These are phyloP conservation scores for Streptopelia turtur DNA, from an alignment of 2,797 vertebrate genomes.

Conservation along the genomic window DNA sequence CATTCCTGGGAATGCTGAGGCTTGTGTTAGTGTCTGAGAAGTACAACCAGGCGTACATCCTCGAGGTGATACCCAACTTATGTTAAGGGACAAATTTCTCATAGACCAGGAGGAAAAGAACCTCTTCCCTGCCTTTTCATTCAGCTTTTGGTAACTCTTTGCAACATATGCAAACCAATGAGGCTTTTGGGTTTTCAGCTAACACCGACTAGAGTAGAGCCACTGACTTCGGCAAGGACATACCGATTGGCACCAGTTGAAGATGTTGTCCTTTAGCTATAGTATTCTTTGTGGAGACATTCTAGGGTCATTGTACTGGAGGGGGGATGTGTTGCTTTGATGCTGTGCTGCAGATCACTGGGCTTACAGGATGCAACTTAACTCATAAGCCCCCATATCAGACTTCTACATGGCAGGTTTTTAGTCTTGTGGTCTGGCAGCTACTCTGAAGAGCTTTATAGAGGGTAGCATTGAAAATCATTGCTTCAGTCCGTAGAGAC, in stretches of 20 bases:
- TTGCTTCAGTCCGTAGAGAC: background rate
- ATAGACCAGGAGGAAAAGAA: background rate
- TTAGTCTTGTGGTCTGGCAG: background rate
- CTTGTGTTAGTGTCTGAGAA: background rate
- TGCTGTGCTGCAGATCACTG: background rate
- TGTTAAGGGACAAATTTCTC: background rate
- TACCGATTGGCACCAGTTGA: background rate
- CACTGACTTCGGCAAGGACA: background rate
- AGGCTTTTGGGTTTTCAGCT: background rate
- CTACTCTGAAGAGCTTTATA: background rate
- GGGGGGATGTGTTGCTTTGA: background rate
- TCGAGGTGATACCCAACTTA: background rate
- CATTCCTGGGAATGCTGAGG: background rate
- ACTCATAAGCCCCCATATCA: accelerated
- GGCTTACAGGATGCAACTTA: background rate
- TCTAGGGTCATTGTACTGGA: background rate
- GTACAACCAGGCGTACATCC: accelerated
- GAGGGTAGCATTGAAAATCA: background rate
- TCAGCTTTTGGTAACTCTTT: background rate
- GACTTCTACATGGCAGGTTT: background rate
- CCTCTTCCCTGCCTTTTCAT: background rate
- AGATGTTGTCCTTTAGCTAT: background rate
- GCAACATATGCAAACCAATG: background rate
- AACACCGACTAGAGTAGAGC: background rate
- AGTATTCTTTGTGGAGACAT: background rate